Evolutionary conservation across 2,797 vertebrate genomes (phyloP).

Genomic region (Enteromius radiatus): DNA sequence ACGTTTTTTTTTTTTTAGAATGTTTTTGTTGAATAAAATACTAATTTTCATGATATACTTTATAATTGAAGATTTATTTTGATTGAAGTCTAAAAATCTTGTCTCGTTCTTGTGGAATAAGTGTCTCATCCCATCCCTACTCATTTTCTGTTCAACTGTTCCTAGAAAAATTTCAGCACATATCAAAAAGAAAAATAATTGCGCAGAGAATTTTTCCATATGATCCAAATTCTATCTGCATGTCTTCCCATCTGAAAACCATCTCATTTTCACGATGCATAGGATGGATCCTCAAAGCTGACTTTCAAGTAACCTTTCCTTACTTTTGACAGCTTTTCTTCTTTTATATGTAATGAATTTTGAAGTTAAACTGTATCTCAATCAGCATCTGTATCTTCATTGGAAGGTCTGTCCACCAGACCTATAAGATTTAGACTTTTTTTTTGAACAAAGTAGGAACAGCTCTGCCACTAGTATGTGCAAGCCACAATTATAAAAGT

Average conservation of each 20-base stretch:
- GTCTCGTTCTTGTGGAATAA: too few relatives aligned
- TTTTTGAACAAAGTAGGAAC: not conserved
- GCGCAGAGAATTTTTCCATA: not conserved
- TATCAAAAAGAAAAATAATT: not conserved
- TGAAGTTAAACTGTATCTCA: constrained; percentile 30
- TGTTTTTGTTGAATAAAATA: too few relatives aligned
- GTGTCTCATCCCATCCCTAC: too few relatives aligned
- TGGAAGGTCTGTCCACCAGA: not conserved
- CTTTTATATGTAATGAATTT: not conserved
- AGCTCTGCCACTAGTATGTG: not conserved
- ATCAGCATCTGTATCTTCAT: constrained; percentile 1
- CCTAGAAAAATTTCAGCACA: not conserved
- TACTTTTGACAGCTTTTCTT: constrained; percentile 34
- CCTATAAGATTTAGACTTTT: not conserved
- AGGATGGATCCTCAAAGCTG: constrained; percentile 15
- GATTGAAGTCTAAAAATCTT: too few relatives aligned
- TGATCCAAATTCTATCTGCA: not conserved
- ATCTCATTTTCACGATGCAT: constrained; percentile 23
- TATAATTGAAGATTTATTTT: too few relatives aligned
- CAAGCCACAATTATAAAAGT: not conserved
- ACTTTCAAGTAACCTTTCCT: constrained; percentile 45
- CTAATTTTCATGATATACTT: too few relatives aligned
- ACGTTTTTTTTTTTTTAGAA: too few relatives aligned
- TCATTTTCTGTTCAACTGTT: too few relatives aligned
- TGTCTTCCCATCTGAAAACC: not conserved